Percentiles rank a stretch among this genome's conserved stretches.
These are phyloP conservation scores for Polydrusus tereticollis DNA, from an alignment of 2,888 invertebrate species.

Conservation along the genomic window DNA sequence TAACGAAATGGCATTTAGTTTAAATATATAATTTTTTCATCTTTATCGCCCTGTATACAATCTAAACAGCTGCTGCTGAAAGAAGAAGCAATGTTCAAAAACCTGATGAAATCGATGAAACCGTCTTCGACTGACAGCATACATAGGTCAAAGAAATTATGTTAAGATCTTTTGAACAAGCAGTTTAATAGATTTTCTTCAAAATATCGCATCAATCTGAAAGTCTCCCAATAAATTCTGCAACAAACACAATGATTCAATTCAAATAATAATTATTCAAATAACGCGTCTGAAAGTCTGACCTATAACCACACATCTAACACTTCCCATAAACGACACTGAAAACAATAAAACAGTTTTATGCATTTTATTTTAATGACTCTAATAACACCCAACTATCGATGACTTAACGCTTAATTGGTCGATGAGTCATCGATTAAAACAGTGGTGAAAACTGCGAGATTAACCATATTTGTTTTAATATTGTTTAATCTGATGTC, in stretches of 20 bases:
- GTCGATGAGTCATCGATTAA: conserved; percentile 59
- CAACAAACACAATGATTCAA: not conserved
- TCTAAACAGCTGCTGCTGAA: too few relatives aligned
- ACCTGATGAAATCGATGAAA: too few relatives aligned
- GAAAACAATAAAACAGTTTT: conserved; percentile 47
- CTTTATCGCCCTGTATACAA: too few relatives aligned
- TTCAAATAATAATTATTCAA: not conserved
- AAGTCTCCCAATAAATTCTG: not conserved
- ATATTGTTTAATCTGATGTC: conserved; percentile 31
- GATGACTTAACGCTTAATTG: conserved; percentile 64
- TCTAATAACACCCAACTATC: conserved; percentile 63
- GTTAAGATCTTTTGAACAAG: too few relatives aligned
- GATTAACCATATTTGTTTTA: conserved; percentile 46
- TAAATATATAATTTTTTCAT: too few relatives aligned
- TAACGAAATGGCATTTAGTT: too few relatives aligned
- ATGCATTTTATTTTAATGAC: conserved; percentile 55
- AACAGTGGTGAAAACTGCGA: conserved; percentile 47
- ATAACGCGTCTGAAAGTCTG: conserved; percentile 24
- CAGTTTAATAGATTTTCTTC: too few relatives aligned
- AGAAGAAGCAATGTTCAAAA: too few relatives aligned
- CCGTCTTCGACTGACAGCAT: too few relatives aligned
- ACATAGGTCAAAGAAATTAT: too few relatives aligned
- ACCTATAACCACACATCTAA: conserved; percentile 33
- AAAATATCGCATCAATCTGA: too few relatives aligned
- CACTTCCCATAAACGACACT: conserved; percentile 30